A percentile compares a stretch with the other conserved stretches of the same genome.
Conservation (phyloP, 2,888 invertebrate genomes). For the Andrena flavipes region DNA sequence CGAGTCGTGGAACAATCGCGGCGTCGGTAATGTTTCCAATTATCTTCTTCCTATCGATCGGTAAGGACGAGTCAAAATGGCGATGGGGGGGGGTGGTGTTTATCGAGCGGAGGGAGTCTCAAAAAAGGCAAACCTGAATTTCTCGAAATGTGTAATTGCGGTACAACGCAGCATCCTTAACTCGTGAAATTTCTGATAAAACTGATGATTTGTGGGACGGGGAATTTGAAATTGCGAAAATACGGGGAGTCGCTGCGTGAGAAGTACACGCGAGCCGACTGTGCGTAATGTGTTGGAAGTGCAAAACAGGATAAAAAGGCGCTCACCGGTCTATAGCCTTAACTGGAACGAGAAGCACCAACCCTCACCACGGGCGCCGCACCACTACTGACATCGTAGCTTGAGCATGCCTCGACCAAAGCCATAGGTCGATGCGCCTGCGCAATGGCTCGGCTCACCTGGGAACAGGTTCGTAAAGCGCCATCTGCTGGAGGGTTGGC, state of each 20-base stretch:
- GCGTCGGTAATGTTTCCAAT: constrained; percentile 55
- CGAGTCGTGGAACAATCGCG: constrained; percentile 26
- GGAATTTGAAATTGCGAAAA: neutral
- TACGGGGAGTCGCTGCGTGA: neutral
- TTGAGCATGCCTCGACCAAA: constrained; percentile 58
- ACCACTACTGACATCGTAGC: constrained; percentile 73
- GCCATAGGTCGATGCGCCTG: constrained; percentile 38
- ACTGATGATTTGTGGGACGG: no score
- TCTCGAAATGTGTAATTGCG: constrained; percentile 9
- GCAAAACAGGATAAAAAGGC: constrained; percentile 15
- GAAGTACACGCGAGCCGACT: neutral
- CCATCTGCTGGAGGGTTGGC: constrained; percentile 38
- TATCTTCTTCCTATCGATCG: constrained; percentile 57
- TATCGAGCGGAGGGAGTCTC: constrained; percentile 44
- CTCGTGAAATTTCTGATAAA: constrained; percentile 5
- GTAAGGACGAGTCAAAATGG: constrained; percentile 60
- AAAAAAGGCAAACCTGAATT: constrained; percentile 39
- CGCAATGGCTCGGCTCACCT: constrained; percentile 11
- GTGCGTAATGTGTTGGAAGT: neutral
- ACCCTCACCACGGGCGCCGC: constrained; percentile 52
- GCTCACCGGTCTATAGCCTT: constrained; percentile 52
- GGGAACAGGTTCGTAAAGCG: constrained; percentile 23
- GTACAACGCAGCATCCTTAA: constrained; percentile 9
- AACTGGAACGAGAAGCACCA: constrained; percentile 21
- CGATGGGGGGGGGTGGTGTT: constrained; percentile 48